A percentile compares a stretch with the other conserved stretches of the same genome.
phyloP scores from a whole-genome alignment of 2,888 invertebrate species.

The Cantharis lateralis region DNA sequence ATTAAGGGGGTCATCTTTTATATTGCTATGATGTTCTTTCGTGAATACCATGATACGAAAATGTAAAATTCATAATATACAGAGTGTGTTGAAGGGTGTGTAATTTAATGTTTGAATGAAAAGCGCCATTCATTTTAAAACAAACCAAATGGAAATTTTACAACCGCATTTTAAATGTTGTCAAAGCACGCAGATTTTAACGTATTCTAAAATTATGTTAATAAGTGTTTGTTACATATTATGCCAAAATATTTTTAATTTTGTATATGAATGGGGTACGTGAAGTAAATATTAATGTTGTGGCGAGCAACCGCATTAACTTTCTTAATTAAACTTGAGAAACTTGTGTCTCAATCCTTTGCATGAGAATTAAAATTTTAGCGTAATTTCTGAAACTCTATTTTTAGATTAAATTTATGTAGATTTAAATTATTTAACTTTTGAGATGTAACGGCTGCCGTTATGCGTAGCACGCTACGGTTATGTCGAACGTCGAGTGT shows the following conservation, averaged over 20 bases:
- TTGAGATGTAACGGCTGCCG: neutral
- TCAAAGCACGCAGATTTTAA: neutral
- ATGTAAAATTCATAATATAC: too few species aligned
- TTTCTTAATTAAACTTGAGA: neutral
- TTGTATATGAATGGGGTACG: neutral
- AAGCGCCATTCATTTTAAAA: neutral
- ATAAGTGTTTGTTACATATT: neutral
- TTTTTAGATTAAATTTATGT: neutral
- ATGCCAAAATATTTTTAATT: neutral
- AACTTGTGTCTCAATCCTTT: neutral
- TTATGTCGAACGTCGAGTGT: neutral
- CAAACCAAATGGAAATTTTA: neutral
- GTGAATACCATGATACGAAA: too few species aligned
- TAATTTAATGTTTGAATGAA: neutral
- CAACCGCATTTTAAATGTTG: neutral
- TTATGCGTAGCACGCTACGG: neutral
- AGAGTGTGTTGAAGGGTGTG: too few species aligned
- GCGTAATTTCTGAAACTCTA: neutral
- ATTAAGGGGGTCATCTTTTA: too few species aligned
- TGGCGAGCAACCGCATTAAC: neutral
- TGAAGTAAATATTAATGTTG: neutral
- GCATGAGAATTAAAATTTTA: neutral
- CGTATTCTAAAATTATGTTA: neutral
- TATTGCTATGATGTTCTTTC: too few species aligned
- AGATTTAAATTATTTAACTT: neutral